A percentile compares a stretch with the other conserved stretches of the same genome.
phyloP scores from a whole-genome alignment of 2,888 invertebrate genomes.

The Meganola albula region DNA sequence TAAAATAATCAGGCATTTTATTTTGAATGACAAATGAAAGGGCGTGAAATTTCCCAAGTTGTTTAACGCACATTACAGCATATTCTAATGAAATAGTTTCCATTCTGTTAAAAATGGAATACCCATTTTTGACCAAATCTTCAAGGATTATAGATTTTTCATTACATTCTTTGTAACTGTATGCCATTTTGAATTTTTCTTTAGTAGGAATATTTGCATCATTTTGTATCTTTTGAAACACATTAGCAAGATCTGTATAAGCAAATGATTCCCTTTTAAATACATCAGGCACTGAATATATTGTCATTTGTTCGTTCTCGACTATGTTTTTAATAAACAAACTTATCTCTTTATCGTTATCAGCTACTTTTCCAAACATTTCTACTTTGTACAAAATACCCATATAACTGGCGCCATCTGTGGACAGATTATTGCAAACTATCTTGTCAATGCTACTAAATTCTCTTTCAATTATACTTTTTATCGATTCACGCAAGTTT shows the following conservation, averaged over 20 bases:
- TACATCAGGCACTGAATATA: constrained; percentile 35
- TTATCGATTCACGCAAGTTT: constrained; percentile 15
- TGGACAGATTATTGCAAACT: constrained; percentile 25
- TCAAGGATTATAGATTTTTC: constrained; percentile 43
- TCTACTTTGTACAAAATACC: constrained; percentile 39
- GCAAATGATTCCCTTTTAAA: constrained; percentile 40
- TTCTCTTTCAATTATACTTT: constrained; percentile 28
- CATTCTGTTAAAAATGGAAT: constrained; percentile 33
- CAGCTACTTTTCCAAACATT: constrained; percentile 29
- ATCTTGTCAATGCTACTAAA: constrained; percentile 27
- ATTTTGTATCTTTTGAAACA: constrained; percentile 38
- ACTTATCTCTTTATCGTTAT: constrained; percentile 29
- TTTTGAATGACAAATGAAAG: constrained; percentile 39
- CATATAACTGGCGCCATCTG: constrained; percentile 39
- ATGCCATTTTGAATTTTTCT: constrained; percentile 38
- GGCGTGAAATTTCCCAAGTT: constrained; percentile 47
- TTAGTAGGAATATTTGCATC: constrained; percentile 32
- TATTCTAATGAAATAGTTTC: constrained; percentile 36
- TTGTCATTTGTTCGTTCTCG: constrained; percentile 26
- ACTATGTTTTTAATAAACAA: constrained; percentile 49
- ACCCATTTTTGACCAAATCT: constrained; percentile 40
- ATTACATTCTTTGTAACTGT: constrained; percentile 35
- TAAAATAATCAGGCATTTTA: constrained; percentile 36
- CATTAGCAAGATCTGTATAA: constrained; percentile 38
- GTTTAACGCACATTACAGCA: constrained; percentile 34